Evolutionary conservation across 2,113 vertebrate genomes (phyloP).

Genomic region (Ramphastos sulfuratus): DNA sequence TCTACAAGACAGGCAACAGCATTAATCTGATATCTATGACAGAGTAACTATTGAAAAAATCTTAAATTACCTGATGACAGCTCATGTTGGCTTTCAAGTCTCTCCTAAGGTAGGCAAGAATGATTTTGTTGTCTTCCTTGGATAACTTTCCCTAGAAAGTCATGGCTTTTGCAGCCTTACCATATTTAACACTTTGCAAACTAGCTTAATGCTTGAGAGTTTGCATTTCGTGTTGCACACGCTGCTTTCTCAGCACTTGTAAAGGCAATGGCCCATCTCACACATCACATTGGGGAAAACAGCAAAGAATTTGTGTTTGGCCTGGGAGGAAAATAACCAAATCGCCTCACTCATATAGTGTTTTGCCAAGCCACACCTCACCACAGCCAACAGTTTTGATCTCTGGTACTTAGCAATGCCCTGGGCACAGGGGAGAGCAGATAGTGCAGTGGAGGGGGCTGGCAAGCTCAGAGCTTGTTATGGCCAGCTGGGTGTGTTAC

Average conservation of each 20-base stretch:
- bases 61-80: not conserved
- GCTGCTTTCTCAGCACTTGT: not conserved
- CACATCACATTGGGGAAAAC: not conserved
- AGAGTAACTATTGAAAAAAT: conserved; percentile 1
- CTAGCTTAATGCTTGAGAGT: not conserved
- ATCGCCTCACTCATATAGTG: not conserved
- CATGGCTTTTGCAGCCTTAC: not conserved
- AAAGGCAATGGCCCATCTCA: not conserved
- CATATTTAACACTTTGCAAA: not conserved
- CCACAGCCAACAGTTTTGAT: not conserved
- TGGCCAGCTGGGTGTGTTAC: not conserved
- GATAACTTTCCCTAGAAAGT: not conserved
- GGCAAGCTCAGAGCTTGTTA: rapidly evolving
- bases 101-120: not conserved
- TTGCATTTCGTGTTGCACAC: not conserved
- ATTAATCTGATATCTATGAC: not conserved
- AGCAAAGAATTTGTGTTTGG: not conserved
- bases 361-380: not conserved
- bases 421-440: not conserved
- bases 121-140: not conserved
- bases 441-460: rapidly evolving
- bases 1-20: conserved; percentile 6
- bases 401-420: not conserved
- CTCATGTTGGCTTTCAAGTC: not conserved
- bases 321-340: not conserved